Percentiles rank a stretch among this genome's conserved stretches.
Evolutionary conservation across 2,113 vertebrate genomes (phyloP).

Genomic region (Poeciliopsis prolifica): DNA sequence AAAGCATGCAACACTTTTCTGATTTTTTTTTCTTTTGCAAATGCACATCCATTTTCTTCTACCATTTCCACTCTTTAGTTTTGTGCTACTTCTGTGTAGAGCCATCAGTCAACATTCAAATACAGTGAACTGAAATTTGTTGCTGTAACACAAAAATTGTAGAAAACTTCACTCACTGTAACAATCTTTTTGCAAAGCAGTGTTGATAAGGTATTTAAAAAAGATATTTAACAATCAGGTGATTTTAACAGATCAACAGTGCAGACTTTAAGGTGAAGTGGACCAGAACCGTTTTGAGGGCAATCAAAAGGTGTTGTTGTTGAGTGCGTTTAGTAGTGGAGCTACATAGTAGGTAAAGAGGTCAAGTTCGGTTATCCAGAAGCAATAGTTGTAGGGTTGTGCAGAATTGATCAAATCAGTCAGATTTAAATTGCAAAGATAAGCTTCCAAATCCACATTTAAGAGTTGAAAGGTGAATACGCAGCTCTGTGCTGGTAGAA

Average conservation of each 20-base stretch:
- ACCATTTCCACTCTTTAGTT: neutral
- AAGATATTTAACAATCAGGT: no score
- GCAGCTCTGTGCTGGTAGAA: neutral
- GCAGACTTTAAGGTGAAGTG: neutral
- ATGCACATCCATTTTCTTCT: neutral
- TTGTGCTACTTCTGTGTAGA: neutral
- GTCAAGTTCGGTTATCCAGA: neutral
- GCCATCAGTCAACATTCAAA: neutral
- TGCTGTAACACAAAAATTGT: neutral
- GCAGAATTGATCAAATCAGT: no score
- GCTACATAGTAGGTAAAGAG: neutral
- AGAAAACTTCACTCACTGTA: neutral
- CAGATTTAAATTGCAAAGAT: neutral
- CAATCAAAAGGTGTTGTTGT: neutral
- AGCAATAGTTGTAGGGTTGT: neutral
- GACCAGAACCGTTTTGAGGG: neutral
- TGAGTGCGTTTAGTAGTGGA: neutral
- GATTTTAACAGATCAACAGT: neutral
- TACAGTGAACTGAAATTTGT: neutral
- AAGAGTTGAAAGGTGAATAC: neutral
- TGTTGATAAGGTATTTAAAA: neutral
- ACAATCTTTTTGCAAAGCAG: neutral
- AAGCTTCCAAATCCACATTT: neutral
- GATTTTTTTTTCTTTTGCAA: neutral
- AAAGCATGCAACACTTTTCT: neutral